Conservation (phyloP, 1,140 invertebrate genomes). For the Rhizoglyphus robini region DNA sequence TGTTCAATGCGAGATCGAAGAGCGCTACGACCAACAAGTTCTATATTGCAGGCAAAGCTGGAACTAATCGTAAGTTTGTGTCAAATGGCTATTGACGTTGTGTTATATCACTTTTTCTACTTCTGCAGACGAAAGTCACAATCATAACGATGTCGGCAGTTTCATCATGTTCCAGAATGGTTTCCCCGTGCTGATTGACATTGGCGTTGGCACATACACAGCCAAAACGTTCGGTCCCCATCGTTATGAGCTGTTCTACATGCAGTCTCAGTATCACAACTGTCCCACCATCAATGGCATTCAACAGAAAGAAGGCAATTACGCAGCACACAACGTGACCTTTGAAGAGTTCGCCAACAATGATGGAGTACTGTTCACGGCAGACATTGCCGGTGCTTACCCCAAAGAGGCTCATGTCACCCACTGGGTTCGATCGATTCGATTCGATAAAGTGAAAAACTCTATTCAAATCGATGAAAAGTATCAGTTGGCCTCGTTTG, state of each 20-base stretch:
- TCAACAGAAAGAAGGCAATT: not conserved
- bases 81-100: too few species aligned
- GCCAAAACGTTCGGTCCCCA: not conserved
- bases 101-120: too few species aligned
- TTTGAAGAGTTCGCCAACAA: not conserved
- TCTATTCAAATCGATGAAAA: not conserved
- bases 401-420: not conserved
- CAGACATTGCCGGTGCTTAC: constrained; percentile 8
- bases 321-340: not conserved
- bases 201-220: too few species aligned
- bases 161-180: not conserved
- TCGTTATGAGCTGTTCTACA: not conserved
- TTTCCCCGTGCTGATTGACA: too few species aligned
- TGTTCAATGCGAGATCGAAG: not conserved
- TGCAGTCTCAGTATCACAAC: constrained; percentile 13
- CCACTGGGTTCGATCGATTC: not conserved
- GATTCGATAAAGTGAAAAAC: not conserved
- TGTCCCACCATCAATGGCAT: constrained; percentile 6
- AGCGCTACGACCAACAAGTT: not conserved
- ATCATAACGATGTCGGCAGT: too few species aligned
- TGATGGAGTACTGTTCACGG: not conserved
- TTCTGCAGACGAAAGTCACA: constrained; percentile 6
- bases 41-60: not conserved
- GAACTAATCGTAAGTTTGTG: constrained; percentile 2
- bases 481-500: not conserved